Conservation (phyloP, 2,888 invertebrate species). For the Chrysolina oricalcia region DNA sequence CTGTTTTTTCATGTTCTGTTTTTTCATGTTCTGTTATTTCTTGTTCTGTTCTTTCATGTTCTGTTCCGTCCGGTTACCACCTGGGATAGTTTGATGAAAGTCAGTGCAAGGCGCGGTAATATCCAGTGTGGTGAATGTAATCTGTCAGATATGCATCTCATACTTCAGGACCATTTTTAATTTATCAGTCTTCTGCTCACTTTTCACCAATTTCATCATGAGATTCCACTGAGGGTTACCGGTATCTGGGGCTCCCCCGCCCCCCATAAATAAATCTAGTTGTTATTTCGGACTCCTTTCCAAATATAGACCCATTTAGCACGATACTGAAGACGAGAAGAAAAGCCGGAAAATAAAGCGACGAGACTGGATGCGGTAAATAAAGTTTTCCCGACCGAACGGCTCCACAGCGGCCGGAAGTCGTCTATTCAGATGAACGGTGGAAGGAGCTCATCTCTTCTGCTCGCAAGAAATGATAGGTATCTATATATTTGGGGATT, state of each 20-base stretch:
- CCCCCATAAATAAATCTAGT: conserved; percentile 9
- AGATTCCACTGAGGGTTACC: no score
- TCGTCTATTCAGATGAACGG: conserved; percentile 68
- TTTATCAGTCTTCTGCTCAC: no score
- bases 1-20: no score
- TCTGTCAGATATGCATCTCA: no score
- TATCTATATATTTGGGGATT: conserved; percentile 51
- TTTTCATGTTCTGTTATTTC: no score
- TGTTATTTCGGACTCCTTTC: conserved; percentile 27
- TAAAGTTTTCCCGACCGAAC: conserved; percentile 69
- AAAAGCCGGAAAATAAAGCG: conserved; percentile 9
- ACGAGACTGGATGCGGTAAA: conserved; percentile 62
- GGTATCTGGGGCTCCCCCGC: not conserved
- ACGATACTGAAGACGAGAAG: conserved; percentile 26
- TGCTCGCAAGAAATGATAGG: conserved; percentile 51
- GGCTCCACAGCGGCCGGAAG: conserved; percentile 70
- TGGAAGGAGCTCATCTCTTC: conserved; percentile 54
- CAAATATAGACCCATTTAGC: conserved; percentile 17
- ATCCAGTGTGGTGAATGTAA: no score
- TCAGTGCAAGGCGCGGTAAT: no score
- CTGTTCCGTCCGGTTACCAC: no score
- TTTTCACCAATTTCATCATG: no score
- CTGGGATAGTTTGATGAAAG: no score
- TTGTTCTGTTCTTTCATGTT: no score
- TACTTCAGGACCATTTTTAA: no score